Conservation (phyloP, 2,888 invertebrate genomes). For the Cybosia mesomella region DNA sequence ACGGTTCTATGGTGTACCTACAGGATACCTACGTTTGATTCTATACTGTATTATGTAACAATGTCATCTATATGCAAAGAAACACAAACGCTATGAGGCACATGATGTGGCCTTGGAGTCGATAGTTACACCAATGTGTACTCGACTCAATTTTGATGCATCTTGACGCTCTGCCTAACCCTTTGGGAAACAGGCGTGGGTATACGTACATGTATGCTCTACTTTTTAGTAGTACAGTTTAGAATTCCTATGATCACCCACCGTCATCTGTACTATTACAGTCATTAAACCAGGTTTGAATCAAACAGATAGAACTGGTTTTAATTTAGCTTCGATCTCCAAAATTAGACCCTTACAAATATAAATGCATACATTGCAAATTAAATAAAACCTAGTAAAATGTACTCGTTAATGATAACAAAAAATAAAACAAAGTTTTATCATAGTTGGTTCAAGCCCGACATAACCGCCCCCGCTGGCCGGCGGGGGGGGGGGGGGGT, state of each 20-base stretch:
- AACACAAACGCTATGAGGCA: not conserved
- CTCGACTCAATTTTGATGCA: too few species aligned
- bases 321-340: constrained; percentile 2
- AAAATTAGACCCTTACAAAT: not conserved
- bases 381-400: not conserved
- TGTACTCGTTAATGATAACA: not conserved
- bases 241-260: constrained; percentile 1
- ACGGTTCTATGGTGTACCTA: not conserved
- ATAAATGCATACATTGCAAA: constrained; percentile 1
- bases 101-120: too few species aligned
- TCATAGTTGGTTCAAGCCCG: too few species aligned
- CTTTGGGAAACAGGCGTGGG: not conserved
- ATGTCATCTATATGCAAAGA: not conserved
- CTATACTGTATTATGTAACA: constrained; percentile 5
- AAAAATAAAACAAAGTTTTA: not conserved
- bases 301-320: not conserved
- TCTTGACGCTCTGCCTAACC: not conserved
- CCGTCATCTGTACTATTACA: constrained; percentile 1
- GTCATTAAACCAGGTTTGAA: constrained; percentile 1
- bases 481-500: too few species aligned
- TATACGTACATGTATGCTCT: not conserved
- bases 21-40: not conserved
- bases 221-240: not conserved
- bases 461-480: too few species aligned
- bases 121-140: too few species aligned